A percentile compares a stretch with the other conserved stretches of the same genome.
These are phyloP conservation scores for Apostichopus leukothele DNA, from an alignment of 53 echinoderm and acorn worm genomes.

Conservation along the genomic window DNA sequence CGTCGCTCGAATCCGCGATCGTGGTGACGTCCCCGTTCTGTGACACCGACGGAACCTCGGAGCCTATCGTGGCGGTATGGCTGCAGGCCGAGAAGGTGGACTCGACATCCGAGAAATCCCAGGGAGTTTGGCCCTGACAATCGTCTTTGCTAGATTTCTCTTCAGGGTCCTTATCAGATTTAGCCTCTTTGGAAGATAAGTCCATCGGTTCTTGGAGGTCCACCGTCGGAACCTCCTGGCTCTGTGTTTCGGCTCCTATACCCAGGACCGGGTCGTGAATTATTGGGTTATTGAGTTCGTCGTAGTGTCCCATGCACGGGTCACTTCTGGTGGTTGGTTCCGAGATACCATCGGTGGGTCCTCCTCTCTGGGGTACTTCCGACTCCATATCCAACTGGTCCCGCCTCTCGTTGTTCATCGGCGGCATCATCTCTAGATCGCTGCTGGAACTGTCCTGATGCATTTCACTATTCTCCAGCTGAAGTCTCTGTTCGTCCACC, in stretches of 20 bases:
- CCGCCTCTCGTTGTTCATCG: not conserved
- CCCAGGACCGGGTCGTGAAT: constrained; percentile 46
- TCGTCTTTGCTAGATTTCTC: constrained; percentile 35
- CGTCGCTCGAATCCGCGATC: constrained; percentile 40
- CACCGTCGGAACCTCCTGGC: constrained; percentile 36
- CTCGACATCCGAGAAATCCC: constrained; percentile 45
- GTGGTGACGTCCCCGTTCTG: constrained; percentile 48
- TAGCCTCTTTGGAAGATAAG: constrained; percentile 46
- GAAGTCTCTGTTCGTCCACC: constrained; percentile 21
- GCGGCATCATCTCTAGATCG: constrained; percentile 1
- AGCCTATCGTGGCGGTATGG: constrained; percentile 43
- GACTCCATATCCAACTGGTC: not conserved
- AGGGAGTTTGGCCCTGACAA: constrained; percentile 40
- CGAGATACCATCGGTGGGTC: constrained; percentile 9
- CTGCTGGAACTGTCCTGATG: constrained; percentile 6
- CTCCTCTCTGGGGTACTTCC: not conserved
- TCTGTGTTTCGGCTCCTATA: constrained; percentile 27
- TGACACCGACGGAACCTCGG: constrained; percentile 34
- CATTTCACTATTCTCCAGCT: constrained; percentile 1
- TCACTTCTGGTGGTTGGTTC: not conserved
- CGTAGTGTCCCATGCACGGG: constrained; percentile 32
- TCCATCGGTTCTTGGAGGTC: constrained; percentile 49
- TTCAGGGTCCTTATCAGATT: constrained; percentile 41
- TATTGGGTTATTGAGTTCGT: constrained; percentile 31
- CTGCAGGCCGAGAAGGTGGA: constrained; percentile 47